phyloP scores from a whole-genome alignment of 1,140 invertebrate species.

The Paraescarpia echinospica region DNA sequence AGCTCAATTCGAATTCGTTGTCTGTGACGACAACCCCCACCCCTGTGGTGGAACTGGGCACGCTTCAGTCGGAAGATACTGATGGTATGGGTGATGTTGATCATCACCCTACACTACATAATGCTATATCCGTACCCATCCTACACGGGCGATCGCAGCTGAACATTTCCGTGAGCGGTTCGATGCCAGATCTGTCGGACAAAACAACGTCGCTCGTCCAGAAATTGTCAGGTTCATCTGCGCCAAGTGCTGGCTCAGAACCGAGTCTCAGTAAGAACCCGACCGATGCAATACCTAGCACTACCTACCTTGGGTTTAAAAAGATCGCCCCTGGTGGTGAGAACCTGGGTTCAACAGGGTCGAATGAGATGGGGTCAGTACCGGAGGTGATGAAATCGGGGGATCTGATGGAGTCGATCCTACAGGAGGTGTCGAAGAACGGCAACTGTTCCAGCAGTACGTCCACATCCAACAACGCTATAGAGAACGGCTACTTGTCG shows the following conservation, averaged over 20 bases:
- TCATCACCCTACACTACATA: slow-evolving; percentile 5
- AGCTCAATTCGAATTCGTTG: slow-evolving; percentile 37
- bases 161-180: slow-evolving; percentile 45
- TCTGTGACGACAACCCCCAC: slow-evolving; percentile 35
- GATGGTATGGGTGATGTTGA: neutral
- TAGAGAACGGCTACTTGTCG: slow-evolving; percentile 7
- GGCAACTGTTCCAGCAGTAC: neutral
- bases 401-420: neutral
- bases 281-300: neutral
- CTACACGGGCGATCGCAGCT: slow-evolving; percentile 34
- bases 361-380: neutral
- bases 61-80: slow-evolving; percentile 36
- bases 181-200: slow-evolving; percentile 57
- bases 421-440: neutral
- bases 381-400: neutral
- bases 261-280: neutral
- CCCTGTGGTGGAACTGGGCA: slow-evolving; percentile 55
- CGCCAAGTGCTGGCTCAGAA: neutral
- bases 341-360: neutral
- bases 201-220: neutral
- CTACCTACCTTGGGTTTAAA: neutral
- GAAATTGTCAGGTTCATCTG: neutral
- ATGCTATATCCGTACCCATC: slow-evolving; percentile 43
- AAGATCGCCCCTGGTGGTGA: neutral
- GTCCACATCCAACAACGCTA: neutral